Conservation (phyloP, 2,113 vertebrate genomes). For the Halcyon senegalensis region DNA sequence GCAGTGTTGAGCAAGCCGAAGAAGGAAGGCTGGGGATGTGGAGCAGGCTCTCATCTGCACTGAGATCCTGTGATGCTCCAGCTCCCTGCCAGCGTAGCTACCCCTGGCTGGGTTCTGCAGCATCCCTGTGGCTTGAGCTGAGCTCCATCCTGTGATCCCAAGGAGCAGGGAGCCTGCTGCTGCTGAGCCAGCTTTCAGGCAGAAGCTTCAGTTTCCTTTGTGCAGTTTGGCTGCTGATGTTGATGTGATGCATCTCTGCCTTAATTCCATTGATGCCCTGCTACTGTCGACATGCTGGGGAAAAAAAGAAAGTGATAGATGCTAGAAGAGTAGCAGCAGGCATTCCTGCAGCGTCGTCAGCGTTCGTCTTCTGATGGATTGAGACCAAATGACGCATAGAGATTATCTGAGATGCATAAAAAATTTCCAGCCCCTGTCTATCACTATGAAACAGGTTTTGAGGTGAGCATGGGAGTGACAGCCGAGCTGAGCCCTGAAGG, state of each 20-base stretch:
- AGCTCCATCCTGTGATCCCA: not conserved
- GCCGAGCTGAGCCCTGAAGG: not conserved
- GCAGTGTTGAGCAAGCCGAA: not conserved
- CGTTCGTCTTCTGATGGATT: not conserved
- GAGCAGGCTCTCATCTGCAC: not conserved
- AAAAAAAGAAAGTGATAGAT: not conserved
- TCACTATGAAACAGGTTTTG: not conserved
- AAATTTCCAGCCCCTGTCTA: not conserved
- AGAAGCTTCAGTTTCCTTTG: not conserved
- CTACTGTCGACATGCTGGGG: not conserved
- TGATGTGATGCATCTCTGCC: not conserved
- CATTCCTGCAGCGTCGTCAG: not conserved
- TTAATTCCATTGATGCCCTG: not conserved
- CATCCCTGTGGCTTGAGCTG: not conserved
- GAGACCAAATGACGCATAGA: not conserved
- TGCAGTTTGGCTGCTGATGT: not conserved
- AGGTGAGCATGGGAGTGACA: accelerated
- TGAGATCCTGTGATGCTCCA: not conserved
- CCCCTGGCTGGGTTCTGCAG: accelerated
- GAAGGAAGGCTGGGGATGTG: too few species aligned
- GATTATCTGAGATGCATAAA: not conserved
- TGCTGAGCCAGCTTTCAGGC: not conserved
- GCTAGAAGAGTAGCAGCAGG: not conserved
- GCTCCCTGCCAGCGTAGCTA: not conserved
- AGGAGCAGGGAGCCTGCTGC: not conserved